Base-by-base conservation (phyloP, 2,888 invertebrate genomes). In the Noctua janthina region DNA sequence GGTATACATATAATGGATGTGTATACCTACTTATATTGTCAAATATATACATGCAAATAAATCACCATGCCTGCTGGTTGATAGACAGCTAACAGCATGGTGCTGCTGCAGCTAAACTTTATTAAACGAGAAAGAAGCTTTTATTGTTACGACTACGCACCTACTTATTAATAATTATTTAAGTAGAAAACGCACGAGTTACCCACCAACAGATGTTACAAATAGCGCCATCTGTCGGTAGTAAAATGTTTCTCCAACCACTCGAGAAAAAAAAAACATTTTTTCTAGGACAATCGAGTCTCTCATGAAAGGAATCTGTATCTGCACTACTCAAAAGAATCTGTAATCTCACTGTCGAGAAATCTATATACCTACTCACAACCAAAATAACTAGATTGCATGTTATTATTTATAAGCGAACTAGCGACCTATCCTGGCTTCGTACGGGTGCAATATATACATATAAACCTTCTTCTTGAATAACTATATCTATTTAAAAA, bases 11-110 rank as follows among this genome's bases (percentile, higher is more conserved):
- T 29, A 46, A 49, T 49, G 49, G 15, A 4, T 2, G 0, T 49
- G 49, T 49, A 49, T 51, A 51, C 29, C 29, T 35, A 35, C 1
- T 11, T 46, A 15, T 49, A 15, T 49, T 5, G 49, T 49, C 49
- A 49, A 49, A 49, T 49, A 49, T 5, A 13, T 6, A 1, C 15
- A 15, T 49, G 20, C 7, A 7, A 54, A 20, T 20, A 54, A 54
- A 54, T 54, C 54, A 51, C 29, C 29, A 17, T 54, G 2, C n/a
- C 8, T 43, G 43, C 49, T 29, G 29, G 20, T 70, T 51, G 20
- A 23, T 35, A 51, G 70, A 20, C 78, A 71, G 81, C 67, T 86
- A 87, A 85, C 83, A 79, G 80, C 74, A 71, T 73, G 69, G 54
- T 76, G 79, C 68, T 79, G 56, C 66, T 71, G 70, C 76, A 81